A percentile compares a stretch with the other conserved stretches of the same genome.
phyloP scores from a whole-genome alignment of 23 tunicate species.

The Ascidia mentula region DNA sequence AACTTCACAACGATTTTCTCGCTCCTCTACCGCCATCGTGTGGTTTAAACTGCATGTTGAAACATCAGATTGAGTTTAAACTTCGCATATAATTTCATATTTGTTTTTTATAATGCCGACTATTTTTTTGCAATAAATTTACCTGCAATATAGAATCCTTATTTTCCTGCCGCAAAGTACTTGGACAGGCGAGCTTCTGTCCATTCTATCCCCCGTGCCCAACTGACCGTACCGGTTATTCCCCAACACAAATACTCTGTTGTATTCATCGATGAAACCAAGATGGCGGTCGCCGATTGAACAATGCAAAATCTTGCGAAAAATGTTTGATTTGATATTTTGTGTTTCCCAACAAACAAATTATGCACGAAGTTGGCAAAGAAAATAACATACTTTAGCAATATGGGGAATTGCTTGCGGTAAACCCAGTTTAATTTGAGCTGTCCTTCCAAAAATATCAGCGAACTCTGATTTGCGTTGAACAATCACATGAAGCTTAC shows the following conservation, averaged over 20 bases:
- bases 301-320: conserved; percentile 54
- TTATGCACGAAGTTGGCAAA: not conserved
- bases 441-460: conserved; percentile 81
- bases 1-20: conserved; percentile 35
- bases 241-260: conserved; percentile 82
- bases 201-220: conserved; percentile 95
- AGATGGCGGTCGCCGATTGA: conserved; percentile 91
- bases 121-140: not conserved
- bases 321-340: not conserved
- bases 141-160: conserved; percentile 83
- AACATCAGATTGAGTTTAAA: not conserved
- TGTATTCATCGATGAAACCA: conserved; percentile 92
- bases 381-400: conserved; percentile 70
- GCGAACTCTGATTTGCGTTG: conserved; percentile 70
- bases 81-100: not conserved
- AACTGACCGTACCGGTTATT: conserved; percentile 89
- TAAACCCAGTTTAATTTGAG: conserved; percentile 38
- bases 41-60: conserved; percentile 68
- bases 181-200: conserved; percentile 79
- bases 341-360: not conserved
- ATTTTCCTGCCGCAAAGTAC: conserved; percentile 48
- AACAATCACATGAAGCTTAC: conserved; percentile 63
- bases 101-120: not conserved
- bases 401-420: conserved; percentile 82
- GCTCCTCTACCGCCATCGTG: conserved; percentile 81